phyloP scores from a whole-genome alignment of 1,140 invertebrate species.

The Argopecten irradians region DNA sequence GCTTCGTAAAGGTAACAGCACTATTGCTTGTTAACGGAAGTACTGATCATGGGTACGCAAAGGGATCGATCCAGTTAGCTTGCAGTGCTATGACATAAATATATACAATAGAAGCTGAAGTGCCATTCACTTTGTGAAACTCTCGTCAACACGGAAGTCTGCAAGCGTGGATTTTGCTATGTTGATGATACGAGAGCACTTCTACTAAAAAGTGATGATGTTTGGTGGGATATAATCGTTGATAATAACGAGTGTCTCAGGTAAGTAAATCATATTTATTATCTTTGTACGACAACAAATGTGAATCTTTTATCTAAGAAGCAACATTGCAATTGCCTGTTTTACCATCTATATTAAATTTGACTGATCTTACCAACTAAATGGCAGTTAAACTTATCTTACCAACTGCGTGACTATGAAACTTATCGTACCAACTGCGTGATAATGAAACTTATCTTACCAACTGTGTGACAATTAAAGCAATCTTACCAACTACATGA shows the following conservation, averaged over 20 bases:
- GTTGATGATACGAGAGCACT: not conserved
- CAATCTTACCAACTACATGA: too few species aligned
- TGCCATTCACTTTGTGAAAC: not conserved
- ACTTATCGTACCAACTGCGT: too few species aligned
- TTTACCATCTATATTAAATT: too few species aligned
- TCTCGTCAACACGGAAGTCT: not conserved
- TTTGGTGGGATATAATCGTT: not conserved
- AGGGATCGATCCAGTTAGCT: not conserved
- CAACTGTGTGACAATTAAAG: too few species aligned
- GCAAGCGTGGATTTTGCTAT: not conserved
- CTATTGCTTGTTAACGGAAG: not conserved
- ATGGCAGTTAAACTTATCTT: too few species aligned
- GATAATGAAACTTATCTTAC: too few species aligned
- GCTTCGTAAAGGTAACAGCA: not conserved
- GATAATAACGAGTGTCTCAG: not conserved
- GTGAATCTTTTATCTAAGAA: too few species aligned
- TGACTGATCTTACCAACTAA: too few species aligned
- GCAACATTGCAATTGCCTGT: too few species aligned
- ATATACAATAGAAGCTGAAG: not conserved
- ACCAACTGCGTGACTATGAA: too few species aligned
- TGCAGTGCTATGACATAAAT: not conserved
- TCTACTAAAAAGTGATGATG: not conserved
- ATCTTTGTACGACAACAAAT: too few species aligned
- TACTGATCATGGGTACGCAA: not conserved
- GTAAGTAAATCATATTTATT: not conserved